phyloP scores from a whole-genome alignment of 2,113 vertebrate species.

The Ceyx margarethae region DNA sequence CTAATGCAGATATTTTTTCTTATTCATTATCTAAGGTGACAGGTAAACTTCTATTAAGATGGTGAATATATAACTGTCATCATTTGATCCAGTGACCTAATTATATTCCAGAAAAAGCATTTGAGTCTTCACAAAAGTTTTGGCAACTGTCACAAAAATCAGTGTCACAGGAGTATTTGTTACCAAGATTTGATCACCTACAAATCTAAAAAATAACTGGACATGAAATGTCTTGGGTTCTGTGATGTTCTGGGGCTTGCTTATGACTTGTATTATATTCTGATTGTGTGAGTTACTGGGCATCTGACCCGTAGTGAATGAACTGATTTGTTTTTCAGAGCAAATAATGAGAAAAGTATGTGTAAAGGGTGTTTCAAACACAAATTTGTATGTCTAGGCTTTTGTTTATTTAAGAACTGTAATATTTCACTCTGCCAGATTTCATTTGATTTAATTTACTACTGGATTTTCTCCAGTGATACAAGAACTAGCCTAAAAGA shows the following conservation, averaged over 20 bases:
- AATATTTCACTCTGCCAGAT: background rate
- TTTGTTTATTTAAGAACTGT: conserved; percentile 21
- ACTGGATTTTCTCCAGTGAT: conserved; percentile 33
- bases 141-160: background rate
- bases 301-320: background rate
- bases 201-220: background rate
- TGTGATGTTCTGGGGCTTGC: background rate
- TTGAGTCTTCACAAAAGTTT: background rate
- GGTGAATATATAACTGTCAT: background rate
- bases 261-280: background rate
- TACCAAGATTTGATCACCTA: background rate
- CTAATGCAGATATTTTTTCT: background rate
- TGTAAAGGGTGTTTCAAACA: background rate
- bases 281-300: background rate
- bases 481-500: background rate
- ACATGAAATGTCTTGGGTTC: background rate
- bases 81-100: background rate
- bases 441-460: background rate
- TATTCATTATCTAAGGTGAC: background rate
- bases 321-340: conserved; percentile 19
- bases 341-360: background rate
- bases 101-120: background rate
- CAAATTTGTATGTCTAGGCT: background rate
- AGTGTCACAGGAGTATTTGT: background rate
- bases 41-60: background rate